A percentile compares a stretch with the other conserved stretches of the same genome.
phyloP scores from a whole-genome alignment of 2,888 invertebrate species.

The Chironomus tentans region DNA sequence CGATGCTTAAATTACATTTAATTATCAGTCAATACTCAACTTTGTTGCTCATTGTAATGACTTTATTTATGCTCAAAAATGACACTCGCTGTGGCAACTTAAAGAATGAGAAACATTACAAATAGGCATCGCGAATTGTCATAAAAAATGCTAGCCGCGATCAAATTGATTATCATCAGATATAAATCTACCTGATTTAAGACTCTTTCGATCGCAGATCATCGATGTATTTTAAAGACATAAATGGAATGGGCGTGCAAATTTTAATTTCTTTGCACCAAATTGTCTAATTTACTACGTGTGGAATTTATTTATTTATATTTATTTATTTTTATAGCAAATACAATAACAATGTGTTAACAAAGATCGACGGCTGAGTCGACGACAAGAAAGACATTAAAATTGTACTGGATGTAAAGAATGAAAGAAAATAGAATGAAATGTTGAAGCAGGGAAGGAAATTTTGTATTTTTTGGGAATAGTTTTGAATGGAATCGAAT shows the following conservation, averaged over 20 bases:
- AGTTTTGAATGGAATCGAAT: too few relatives aligned
- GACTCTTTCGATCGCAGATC: not conserved
- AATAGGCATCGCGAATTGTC: constrained; percentile 10
- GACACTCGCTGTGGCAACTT: too few relatives aligned
- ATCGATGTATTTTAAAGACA: not conserved
- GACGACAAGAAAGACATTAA: not conserved
- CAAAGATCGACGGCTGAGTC: not conserved
- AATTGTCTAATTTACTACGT: not conserved
- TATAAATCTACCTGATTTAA: constrained; percentile 25
- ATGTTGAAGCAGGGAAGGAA: too few relatives aligned
- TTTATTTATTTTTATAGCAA: not conserved
- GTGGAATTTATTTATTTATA: not conserved
- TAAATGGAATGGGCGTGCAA: constrained; percentile 1
- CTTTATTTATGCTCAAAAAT: too few relatives aligned
- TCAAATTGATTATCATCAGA: constrained; percentile 26
- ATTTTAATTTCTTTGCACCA: constrained; percentile 8
- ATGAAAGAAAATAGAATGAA: too few relatives aligned
- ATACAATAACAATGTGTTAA: not conserved
- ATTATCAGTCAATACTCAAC: too few relatives aligned
- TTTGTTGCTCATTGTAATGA: too few relatives aligned
- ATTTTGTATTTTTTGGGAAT: too few relatives aligned
- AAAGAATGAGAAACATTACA: not conserved
- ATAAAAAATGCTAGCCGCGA: not conserved
- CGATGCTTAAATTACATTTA: too few relatives aligned
- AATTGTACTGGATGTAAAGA: not conserved